Percentiles rank a stretch among this genome's conserved stretches.
These are phyloP conservation scores for Caranx ignobilis DNA, from an alignment of 2,113 vertebrate genomes.

Conservation along the genomic window DNA sequence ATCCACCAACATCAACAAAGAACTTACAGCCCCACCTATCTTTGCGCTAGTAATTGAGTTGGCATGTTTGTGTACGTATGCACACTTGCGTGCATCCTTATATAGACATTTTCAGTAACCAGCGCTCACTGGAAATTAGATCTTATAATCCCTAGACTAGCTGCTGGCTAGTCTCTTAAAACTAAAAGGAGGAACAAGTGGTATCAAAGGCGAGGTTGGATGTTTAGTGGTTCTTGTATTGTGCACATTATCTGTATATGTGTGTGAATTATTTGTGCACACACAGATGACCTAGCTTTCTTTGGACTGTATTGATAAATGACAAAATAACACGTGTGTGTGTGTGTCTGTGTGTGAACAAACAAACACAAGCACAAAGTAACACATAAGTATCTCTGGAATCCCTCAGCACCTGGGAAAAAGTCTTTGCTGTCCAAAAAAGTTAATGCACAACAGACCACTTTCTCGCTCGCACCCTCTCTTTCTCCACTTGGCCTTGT, in stretches of 20 bases:
- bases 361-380: constrained; percentile 45
- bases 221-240: constrained; percentile 29
- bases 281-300: constrained; percentile 23
- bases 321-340: constrained; percentile 27
- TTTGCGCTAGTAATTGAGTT: constrained; percentile 15
- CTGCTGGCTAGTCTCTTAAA: constrained; percentile 65
- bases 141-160: constrained; percentile 52
- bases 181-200: constrained; percentile 52
- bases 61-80: not conserved
- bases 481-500: constrained; percentile 72
- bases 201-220: constrained; percentile 41
- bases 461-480: constrained; percentile 46
- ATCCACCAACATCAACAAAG: constrained; percentile 59
- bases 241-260: constrained; percentile 9
- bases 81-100: constrained; percentile 31
- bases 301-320: constrained; percentile 53
- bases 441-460: constrained; percentile 78
- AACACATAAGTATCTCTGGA: constrained; percentile 66
- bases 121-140: constrained; percentile 67
- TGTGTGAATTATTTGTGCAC: not conserved
- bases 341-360: not conserved
- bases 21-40: constrained; percentile 8
- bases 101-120: constrained; percentile 55
- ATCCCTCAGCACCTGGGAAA: constrained; percentile 79
- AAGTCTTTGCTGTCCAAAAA: constrained; percentile 67